phyloP scores from a whole-genome alignment of 1,140 invertebrate species.

The Eufriesea mexicana region DNA sequence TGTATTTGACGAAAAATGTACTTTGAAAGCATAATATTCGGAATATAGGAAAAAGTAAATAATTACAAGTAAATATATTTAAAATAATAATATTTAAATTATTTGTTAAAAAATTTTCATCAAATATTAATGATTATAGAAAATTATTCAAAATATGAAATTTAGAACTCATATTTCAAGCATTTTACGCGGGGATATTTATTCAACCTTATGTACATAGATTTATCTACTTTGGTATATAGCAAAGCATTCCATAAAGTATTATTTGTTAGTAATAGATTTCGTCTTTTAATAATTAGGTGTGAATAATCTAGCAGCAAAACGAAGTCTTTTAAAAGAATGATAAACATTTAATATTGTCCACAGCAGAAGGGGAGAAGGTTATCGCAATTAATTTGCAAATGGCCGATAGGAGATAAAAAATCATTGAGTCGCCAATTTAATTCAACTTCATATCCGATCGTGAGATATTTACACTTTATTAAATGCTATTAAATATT shows the following conservation, averaged over 20 bases:
- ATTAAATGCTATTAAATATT: background rate
- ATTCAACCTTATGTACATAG: background rate
- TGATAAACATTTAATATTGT: background rate
- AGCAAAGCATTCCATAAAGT: background rate
- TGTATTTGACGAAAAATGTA: background rate
- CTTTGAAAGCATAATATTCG: background rate
- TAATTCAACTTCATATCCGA: background rate
- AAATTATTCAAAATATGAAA: constrained; percentile 2
- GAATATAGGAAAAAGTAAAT: background rate
- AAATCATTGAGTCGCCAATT: background rate
- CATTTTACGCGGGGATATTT: background rate
- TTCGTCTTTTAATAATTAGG: background rate
- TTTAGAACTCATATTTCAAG: background rate
- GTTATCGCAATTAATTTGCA: constrained; percentile 23
- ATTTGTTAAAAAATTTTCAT: background rate
- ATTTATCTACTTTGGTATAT: background rate
- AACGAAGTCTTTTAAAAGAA: background rate
- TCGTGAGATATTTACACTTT: background rate
- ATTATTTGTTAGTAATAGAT: background rate
- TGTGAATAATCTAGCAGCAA: background rate
- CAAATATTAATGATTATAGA: background rate
- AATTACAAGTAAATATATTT: background rate
- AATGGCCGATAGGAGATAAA: background rate
- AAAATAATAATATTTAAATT: background rate
- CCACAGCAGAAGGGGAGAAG: background rate